These are phyloP conservation scores for Scaptomyza pallida DNA, from an alignment of 1,140 invertebrate species.

Conservation along the genomic window DNA sequence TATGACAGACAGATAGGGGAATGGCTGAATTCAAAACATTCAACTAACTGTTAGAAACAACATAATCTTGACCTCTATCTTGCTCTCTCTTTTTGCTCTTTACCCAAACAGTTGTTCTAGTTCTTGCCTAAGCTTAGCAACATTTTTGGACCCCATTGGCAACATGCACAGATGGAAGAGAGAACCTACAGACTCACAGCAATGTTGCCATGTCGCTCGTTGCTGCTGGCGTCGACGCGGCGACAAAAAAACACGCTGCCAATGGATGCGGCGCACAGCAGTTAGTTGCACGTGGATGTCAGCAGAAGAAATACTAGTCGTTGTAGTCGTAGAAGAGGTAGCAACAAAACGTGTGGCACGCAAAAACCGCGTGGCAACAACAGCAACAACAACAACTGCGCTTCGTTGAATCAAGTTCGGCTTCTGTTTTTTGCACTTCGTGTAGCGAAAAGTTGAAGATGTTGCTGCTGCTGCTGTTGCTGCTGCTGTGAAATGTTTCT, in stretches of 20 bases:
- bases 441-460: constrained; percentile 13
- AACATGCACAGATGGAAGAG: constrained; percentile 25
- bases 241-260: constrained; percentile 79
- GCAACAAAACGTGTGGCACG: constrained; percentile 57
- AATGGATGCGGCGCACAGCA: constrained; percentile 77
- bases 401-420: constrained; percentile 57
- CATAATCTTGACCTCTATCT: neutral
- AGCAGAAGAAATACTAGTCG: neutral
- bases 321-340: neutral
- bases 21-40: neutral
- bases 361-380: constrained; percentile 60
- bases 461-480: constrained; percentile 15
- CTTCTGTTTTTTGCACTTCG: constrained; percentile 47
- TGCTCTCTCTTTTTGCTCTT: neutral
- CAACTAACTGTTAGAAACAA: neutral
- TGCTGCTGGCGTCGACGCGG: constrained; percentile 77
- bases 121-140: constrained; percentile 16
- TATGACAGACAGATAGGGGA: constrained; percentile 6
- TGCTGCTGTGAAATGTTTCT: constrained; percentile 29
- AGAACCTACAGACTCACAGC: neutral
- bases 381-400: constrained; percentile 33
- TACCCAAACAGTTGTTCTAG: constrained; percentile 18
- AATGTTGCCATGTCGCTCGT: constrained; percentile 55
- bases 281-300: constrained; percentile 47
- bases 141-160: constrained; percentile 31